Conservation (phyloP, 2,888 invertebrate species). For the Cataglyphis cursor region DNA sequence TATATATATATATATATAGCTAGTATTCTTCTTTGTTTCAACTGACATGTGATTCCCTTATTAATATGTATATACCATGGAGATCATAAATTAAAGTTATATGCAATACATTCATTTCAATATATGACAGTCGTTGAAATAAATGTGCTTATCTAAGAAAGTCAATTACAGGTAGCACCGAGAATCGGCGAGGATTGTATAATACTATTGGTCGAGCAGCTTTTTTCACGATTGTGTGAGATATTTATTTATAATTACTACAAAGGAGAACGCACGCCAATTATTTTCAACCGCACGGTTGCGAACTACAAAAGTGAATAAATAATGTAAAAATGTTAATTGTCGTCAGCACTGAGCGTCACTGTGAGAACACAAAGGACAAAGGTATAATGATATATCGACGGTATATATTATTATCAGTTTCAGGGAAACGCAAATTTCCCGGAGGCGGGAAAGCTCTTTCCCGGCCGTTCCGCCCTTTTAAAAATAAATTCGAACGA, state of each 20-base stretch:
- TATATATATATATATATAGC: background rate
- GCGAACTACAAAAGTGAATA: constrained; percentile 46
- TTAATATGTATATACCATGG: background rate
- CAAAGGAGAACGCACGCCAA: constrained; percentile 41
- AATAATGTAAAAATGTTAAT: constrained; percentile 57
- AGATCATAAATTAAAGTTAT: constrained; percentile 4
- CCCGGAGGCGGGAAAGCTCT: constrained; percentile 50
- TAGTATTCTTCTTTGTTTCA: constrained; percentile 3
- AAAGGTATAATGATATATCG: constrained; percentile 57
- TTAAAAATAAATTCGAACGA: constrained; percentile 71
- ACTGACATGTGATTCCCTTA: background rate
- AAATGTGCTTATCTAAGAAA: constrained; percentile 31
- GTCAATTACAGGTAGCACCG: constrained; percentile 18
- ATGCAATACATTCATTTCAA: constrained; percentile 12
- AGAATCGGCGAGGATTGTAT: constrained; percentile 19
- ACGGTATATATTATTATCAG: constrained; percentile 54
- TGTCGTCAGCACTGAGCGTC: constrained; percentile 53
- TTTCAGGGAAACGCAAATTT: constrained; percentile 52
- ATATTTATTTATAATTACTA: constrained; percentile 56
- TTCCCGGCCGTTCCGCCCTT: constrained; percentile 51
- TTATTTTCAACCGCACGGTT: constrained; percentile 54
- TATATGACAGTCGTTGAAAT: constrained; percentile 15
- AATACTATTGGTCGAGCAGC: constrained; percentile 6
- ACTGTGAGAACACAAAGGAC: constrained; percentile 53
- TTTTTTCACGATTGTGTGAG: constrained; percentile 35